These are phyloP conservation scores for Protosalanx chinensis DNA, from an alignment of 2,797 vertebrate genomes.

Conservation along the genomic window DNA sequence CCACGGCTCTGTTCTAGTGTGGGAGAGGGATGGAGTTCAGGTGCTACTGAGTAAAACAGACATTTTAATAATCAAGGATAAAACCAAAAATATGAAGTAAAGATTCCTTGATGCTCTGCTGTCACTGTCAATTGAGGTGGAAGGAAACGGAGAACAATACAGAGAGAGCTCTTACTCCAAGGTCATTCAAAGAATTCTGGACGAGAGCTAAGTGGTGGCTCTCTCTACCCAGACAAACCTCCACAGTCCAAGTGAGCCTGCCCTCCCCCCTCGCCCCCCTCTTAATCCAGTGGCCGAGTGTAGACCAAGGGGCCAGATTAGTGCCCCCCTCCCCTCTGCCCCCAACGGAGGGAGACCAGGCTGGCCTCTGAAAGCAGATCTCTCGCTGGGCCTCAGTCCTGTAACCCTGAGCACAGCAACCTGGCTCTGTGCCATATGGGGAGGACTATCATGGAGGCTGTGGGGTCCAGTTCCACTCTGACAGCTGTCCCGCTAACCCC, in stretches of 20 bases:
- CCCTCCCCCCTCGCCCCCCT: slow-evolving; percentile 1
- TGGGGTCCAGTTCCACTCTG: slow-evolving; percentile 63
- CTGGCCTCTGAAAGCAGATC: slow-evolving; percentile 61
- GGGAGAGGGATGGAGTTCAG: neutral
- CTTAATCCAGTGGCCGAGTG: slow-evolving; percentile 64
- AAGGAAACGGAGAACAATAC: neutral
- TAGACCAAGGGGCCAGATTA: slow-evolving; percentile 56
- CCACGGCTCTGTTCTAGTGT: neutral
- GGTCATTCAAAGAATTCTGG: slow-evolving; percentile 37
- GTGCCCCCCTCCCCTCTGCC: slow-evolving; percentile 35
- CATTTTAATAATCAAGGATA: too few species aligned
- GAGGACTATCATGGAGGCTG: slow-evolving; percentile 33
- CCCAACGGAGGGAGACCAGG: slow-evolving; percentile 10
- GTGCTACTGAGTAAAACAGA: slow-evolving; percentile 9
- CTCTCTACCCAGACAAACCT: slow-evolving; percentile 35
- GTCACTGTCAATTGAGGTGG: slow-evolving; percentile 13
- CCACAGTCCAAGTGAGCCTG: neutral
- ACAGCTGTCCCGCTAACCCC: slow-evolving; percentile 64
- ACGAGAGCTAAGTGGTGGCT: slow-evolving; percentile 32
- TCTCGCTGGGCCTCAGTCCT: slow-evolving; percentile 41
- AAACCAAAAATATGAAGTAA: neutral
- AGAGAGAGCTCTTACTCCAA: slow-evolving; percentile 41
- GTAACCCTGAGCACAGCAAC: slow-evolving; percentile 65
- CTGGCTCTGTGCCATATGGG: slow-evolving; percentile 48
- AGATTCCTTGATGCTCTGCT: slow-evolving; percentile 19